A percentile compares a stretch with the other conserved stretches of the same genome.
Conservation (phyloP, 2,797 vertebrate species). For the Loris lydekkerianus region DNA sequence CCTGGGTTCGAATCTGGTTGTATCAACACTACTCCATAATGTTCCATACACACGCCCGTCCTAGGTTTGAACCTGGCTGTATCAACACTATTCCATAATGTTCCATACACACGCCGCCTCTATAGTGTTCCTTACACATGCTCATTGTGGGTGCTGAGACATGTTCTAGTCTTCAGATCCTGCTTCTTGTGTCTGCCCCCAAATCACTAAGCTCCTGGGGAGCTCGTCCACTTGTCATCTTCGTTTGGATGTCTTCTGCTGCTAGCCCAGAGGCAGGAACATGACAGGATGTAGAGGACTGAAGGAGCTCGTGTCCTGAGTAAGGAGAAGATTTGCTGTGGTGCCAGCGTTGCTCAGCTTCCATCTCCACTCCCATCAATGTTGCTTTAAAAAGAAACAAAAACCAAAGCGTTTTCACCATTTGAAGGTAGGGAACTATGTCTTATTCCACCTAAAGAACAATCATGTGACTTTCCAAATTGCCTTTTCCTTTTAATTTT, state of each 20-base stretch:
- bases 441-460: neutral
- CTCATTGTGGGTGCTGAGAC: too few relatives aligned
- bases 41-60: neutral
- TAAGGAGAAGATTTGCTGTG: too few relatives aligned
- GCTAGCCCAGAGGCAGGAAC: neutral
- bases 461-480: neutral
- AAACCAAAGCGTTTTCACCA: neutral
- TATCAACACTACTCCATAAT: fast-evolving
- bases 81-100: fast-evolving
- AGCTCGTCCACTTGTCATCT: neutral
- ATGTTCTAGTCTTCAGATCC: neutral
- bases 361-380: neutral
- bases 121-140: neutral
- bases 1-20: neutral
- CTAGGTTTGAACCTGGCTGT: neutral
- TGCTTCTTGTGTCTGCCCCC: neutral
- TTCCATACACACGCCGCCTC: neutral
- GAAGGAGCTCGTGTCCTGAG: neutral
- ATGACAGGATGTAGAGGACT: neutral
- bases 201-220: neutral
- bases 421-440: neutral
- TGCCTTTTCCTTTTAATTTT: neutral
- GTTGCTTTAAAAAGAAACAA: neutral
- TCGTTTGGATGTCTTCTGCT: neutral
- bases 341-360: neutral